Base-by-base conservation (phyloP, 53 echinoderm and acorn worm species). In the Pentamera pediparva region DNA sequence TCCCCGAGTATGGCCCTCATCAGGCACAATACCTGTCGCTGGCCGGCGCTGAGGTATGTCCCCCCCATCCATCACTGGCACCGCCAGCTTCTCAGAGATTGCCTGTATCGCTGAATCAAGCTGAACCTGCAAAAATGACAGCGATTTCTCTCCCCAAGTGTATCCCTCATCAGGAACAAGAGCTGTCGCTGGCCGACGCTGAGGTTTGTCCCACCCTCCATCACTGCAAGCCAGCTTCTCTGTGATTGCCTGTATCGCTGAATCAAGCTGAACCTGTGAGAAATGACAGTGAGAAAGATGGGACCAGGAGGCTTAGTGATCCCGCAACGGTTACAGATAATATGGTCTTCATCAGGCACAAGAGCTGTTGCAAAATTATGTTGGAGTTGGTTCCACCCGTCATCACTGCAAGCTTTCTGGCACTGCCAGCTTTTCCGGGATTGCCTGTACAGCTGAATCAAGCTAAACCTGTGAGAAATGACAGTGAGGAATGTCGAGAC, bases 181-280 rank as follows among this genome's bases (percentile, higher is more conserved):
- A 75, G 75, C 26, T 75, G 75, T 32, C 75, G 32, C 59, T 75
- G 57, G 19, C 75, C 75, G 38, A 75, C 75, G 35, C 75, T 75
- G 59, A 61, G 59, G 49, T 75, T 75, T 22, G 35, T 75, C 26
- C 75, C 75, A 8, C 40, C 75, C 15, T 75, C 75, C 19, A 15
- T 48, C 3, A 70, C 70, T 11, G 30, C 32, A 49, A 70, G 31
- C 70, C 15, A 70, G 31, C 50, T 70, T 70, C 50, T 70, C 70
- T 6, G 70, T n/a, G 30, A 50, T 50, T 32, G 43, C 49, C 27
- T 70, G 50, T 1, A 70, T 70, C 2, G 31, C 70, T n/a, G 70
- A 33, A 3, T 70, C 28, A 17, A 70, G 70, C 32, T 70, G 70
- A 20, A 70, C 70, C 70, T 70, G 13, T 34, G 6, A 18, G 55